Evolutionary conservation across 2,888 invertebrate genomes (phyloP).

Genomic region (Hololepta plana): DNA sequence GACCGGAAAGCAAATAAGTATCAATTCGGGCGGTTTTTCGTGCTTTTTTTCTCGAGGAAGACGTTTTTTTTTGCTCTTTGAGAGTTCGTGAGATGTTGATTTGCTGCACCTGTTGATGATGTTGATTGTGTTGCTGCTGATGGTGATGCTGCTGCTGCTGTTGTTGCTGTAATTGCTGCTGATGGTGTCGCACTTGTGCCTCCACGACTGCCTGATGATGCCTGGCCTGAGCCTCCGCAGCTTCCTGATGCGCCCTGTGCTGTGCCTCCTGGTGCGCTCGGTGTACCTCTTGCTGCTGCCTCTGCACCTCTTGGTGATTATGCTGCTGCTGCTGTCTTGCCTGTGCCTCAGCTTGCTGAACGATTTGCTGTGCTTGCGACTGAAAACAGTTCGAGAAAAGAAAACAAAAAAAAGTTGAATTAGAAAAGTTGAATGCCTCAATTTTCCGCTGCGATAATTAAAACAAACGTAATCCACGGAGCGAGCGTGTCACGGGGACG

Average conservation of each 20-base stretch:
- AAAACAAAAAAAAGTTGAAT: constrained; percentile 4
- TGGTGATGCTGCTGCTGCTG: constrained; percentile 29
- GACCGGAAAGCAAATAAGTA: too few species aligned
- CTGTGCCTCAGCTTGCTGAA: constrained; percentile 18
- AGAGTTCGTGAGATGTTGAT: constrained; percentile 3
- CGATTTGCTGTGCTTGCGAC: constrained; percentile 14
- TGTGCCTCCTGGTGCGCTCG: constrained; percentile 12
- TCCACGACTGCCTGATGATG: too few species aligned
- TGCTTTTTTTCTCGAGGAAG: too few species aligned
- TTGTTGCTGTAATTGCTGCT: constrained; percentile 21
- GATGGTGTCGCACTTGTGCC: too few species aligned
- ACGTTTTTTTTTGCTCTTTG: constrained; percentile 13
- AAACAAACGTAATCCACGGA: too few species aligned
- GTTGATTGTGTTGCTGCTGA: constrained; percentile 30
- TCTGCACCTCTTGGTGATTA: constrained; percentile 19
- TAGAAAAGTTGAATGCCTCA: too few species aligned
- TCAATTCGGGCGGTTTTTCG: too few species aligned
- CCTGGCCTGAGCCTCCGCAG: constrained; percentile 25
- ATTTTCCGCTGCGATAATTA: too few species aligned
- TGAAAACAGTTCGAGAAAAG: constrained; percentile 8
- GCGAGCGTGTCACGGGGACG: too few species aligned
- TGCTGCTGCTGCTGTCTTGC: constrained; percentile 23
- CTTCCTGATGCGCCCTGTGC: constrained; percentile 10
- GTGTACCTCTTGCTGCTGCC: constrained; percentile 13
- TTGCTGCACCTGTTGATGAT: constrained; percentile 23